Conservation (phyloP, 2,113 vertebrate genomes). For the Tautogolabrus adspersus region DNA sequence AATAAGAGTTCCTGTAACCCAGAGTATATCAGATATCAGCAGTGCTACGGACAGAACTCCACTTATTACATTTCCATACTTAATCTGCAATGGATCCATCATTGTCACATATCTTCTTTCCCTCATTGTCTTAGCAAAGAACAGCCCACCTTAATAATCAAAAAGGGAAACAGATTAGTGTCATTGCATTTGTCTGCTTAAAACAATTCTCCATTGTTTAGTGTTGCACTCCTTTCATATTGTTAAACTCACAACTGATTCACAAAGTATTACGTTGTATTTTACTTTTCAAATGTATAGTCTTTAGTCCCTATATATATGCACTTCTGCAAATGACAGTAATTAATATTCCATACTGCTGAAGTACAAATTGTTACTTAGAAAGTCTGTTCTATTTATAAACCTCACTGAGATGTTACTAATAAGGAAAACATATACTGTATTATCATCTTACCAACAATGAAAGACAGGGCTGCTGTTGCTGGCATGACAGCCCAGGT, state of each 20-base stretch:
- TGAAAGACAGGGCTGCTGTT: constrained; percentile 37
- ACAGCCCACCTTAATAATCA: constrained; percentile 52
- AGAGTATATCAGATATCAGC: constrained; percentile 61
- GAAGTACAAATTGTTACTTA: no score
- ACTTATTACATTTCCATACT: constrained; percentile 54
- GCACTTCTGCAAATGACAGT: no score
- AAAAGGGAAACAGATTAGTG: not conserved
- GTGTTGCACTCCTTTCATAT: not conserved
- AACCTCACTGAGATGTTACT: no score
- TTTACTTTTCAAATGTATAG: not conserved
- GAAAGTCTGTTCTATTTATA: no score
- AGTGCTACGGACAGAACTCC: constrained; percentile 53
- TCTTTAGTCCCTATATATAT: not conserved
- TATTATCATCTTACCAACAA: constrained; percentile 37
- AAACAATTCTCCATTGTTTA: not conserved
- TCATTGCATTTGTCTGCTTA: not conserved
- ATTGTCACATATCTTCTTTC: constrained; percentile 58
- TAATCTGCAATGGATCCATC: constrained; percentile 66
- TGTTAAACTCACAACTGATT: not conserved
- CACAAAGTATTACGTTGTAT: not conserved
- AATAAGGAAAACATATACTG: no score
- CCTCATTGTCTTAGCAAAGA: constrained; percentile 61
- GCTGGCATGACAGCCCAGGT: constrained; percentile 57
- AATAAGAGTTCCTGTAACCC: constrained; percentile 68
- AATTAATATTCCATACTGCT: no score